phyloP scores from a whole-genome alignment of 2,888 invertebrate genomes.

The Ophion costatus region DNA sequence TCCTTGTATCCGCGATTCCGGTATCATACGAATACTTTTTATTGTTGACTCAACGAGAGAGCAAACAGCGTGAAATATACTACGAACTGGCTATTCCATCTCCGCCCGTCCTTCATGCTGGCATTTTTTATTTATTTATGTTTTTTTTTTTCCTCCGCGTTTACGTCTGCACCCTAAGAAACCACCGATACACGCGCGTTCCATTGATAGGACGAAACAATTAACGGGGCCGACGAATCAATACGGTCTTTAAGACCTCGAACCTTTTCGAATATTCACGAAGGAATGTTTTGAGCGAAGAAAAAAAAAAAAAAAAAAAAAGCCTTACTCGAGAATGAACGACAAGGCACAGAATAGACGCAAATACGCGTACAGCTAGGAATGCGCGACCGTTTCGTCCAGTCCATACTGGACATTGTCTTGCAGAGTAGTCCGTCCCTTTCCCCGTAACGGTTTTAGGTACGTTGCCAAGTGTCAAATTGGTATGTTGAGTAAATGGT shows the following conservation, averaged over 20 bases:
- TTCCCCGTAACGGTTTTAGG: too few relatives aligned
- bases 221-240: constrained; percentile 8
- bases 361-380: too few relatives aligned
- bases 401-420: too few relatives aligned
- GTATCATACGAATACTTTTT: constrained; percentile 69
- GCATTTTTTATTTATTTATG: constrained; percentile 1
- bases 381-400: too few relatives aligned
- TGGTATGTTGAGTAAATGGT: too few relatives aligned
- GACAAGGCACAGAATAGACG: too few relatives aligned
- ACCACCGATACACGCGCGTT: constrained; percentile 30
- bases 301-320: constrained; percentile 9
- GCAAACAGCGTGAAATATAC: constrained; percentile 13
- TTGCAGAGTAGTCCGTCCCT: too few relatives aligned
- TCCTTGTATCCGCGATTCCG: constrained; percentile 78
- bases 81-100: not conserved
- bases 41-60: constrained; percentile 28
- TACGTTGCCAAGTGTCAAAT: too few relatives aligned
- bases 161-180: constrained; percentile 12
- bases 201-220: constrained; percentile 58
- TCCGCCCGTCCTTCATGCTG: not conserved
- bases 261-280: not conserved
- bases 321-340: not conserved
- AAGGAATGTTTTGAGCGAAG: not conserved
- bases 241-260: not conserved
- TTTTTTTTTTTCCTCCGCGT: not conserved